phyloP scores from a whole-genome alignment of 2,797 vertebrate genomes.

The Cheirogaleus major region DNA sequence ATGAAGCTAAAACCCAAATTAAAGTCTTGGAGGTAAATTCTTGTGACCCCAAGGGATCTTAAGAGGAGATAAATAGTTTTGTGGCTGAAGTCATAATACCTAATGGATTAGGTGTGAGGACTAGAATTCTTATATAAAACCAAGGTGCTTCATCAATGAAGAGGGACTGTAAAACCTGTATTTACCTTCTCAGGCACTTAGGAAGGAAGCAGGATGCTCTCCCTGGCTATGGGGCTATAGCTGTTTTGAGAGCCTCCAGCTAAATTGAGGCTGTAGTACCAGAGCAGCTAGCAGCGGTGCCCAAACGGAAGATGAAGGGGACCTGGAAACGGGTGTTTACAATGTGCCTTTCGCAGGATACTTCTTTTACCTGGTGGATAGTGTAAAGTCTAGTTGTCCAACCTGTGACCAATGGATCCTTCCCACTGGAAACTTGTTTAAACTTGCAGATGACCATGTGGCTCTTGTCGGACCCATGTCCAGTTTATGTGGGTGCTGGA shows the following conservation, averaged over 20 bases:
- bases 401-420: not conserved
- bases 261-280: not conserved
- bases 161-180: not conserved
- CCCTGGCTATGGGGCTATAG: not conserved
- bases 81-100: not conserved
- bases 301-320: not conserved
- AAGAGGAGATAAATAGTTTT: not conserved
- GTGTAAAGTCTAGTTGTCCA: not conserved
- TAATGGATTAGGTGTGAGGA: not conserved
- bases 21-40: not conserved
- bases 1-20: not conserved
- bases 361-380: not conserved
- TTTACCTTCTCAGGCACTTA: not conserved
- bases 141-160: not conserved
- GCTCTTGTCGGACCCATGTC: not conserved
- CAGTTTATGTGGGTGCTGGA: not conserved
- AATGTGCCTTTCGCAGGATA: not conserved
- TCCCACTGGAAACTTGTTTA: not conserved
- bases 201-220: not conserved
- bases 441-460: not conserved
- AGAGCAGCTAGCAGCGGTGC: no score
- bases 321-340: not conserved
- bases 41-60: not conserved
- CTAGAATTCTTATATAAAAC: not conserved
- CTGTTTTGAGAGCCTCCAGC: not conserved